phyloP scores from a whole-genome alignment of 1,140 invertebrate genomes.

The Drosophila malerkotliana region DNA sequence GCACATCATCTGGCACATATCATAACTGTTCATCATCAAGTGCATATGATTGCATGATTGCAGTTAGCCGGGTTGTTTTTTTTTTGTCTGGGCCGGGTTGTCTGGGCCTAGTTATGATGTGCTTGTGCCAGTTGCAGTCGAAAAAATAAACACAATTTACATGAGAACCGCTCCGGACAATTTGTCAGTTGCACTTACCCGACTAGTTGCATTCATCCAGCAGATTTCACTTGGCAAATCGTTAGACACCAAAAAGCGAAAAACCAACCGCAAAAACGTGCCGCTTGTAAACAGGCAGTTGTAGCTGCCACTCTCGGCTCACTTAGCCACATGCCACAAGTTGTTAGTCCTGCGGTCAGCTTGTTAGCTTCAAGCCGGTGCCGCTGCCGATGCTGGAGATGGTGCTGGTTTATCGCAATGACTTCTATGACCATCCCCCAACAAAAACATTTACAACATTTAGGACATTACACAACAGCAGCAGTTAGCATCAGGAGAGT shows the following conservation, averaged over 20 bases:
- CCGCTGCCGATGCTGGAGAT: not conserved
- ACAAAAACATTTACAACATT: not conserved
- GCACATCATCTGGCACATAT: slow-evolving; percentile 70
- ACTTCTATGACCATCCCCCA: slow-evolving; percentile 24
- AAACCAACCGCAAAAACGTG: slow-evolving; percentile 50
- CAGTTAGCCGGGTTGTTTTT: slow-evolving; percentile 15
- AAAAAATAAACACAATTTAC: slow-evolving; percentile 48
- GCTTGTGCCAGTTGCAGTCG: slow-evolving; percentile 18
- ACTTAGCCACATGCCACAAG: slow-evolving; percentile 53
- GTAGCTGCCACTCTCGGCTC: slow-evolving; percentile 50
- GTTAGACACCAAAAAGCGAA: slow-evolving; percentile 38
- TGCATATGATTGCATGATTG: slow-evolving; percentile 26
- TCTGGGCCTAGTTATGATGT: not conserved
- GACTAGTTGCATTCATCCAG: slow-evolving; percentile 6
- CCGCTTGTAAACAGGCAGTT: slow-evolving; percentile 44
- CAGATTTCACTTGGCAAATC: slow-evolving; percentile 48
- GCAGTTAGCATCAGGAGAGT: slow-evolving; percentile 10
- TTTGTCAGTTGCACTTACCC: slow-evolving; percentile 45
- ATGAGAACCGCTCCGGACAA: slow-evolving; percentile 46
- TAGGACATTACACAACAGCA: slow-evolving; percentile 43
- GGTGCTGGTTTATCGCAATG: not conserved
- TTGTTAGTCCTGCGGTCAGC: slow-evolving; percentile 54
- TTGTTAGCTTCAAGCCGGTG: slow-evolving; percentile 6
- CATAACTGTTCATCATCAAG: slow-evolving; percentile 74
- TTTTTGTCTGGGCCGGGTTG: not conserved